Evolutionary conservation across 2,888 invertebrate genomes (phyloP).

Genomic region (Parascotia fuliginaria): DNA sequence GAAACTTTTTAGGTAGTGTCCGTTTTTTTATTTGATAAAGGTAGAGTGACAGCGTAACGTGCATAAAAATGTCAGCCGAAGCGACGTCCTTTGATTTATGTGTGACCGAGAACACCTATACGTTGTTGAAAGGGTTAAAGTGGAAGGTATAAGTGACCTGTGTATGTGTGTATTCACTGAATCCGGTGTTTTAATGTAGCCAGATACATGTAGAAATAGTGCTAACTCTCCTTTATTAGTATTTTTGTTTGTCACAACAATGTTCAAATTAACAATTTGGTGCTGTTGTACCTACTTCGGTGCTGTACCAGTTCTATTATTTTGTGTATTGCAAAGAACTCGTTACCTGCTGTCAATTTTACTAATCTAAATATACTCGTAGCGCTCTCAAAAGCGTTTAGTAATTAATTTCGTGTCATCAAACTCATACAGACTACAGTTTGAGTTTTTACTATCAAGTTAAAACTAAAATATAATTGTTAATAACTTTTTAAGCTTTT

Average conservation of each 20-base stretch:
- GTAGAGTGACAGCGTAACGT: conserved; percentile 26
- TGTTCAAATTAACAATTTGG: too few species aligned
- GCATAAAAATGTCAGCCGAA: conserved; percentile 37
- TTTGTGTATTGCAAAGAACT: too few species aligned
- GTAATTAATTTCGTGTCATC: not conserved
- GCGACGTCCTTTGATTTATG: conserved; percentile 36
- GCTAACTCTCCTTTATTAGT: too few species aligned
- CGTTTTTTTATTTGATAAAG: conserved; percentile 28
- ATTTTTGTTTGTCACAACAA: too few species aligned
- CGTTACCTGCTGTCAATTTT: too few species aligned
- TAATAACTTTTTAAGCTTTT: not conserved
- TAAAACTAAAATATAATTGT: not conserved
- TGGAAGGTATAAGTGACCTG: conserved; percentile 1
- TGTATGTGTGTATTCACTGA: not conserved
- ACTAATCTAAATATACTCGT: too few species aligned
- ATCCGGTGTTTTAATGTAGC: too few species aligned
- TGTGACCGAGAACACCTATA: conserved; percentile 36
- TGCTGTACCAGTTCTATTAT: too few species aligned
- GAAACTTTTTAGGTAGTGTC: conserved; percentile 6
- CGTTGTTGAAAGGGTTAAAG: conserved; percentile 23
- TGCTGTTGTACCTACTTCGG: too few species aligned
- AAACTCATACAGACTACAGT: not conserved
- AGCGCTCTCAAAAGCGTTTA: too few species aligned
- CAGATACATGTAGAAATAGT: too few species aligned
- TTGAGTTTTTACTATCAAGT: too few species aligned